Evolutionary conservation across 2,113 vertebrate species (phyloP).

Genomic region (Rhea americana): DNA sequence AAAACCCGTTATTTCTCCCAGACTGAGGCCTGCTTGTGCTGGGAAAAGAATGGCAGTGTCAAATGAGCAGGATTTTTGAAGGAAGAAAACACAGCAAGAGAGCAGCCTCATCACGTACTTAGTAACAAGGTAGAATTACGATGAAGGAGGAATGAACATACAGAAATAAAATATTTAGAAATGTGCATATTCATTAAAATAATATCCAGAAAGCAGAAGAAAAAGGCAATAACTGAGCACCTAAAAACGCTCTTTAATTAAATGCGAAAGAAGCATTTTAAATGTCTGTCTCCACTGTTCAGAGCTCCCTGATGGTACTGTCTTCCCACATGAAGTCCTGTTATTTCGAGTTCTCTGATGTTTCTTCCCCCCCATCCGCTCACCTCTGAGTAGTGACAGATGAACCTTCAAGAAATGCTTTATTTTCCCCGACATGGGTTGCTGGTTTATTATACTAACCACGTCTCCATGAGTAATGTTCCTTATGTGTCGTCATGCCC

Average conservation of each 20-base stretch:
- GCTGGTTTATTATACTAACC: constrained; percentile 42
- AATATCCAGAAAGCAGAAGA: not conserved
- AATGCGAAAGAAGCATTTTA: constrained; percentile 36
- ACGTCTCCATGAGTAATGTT: not conserved
- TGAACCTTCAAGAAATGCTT: constrained; percentile 45
- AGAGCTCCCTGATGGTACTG: constrained; percentile 33
- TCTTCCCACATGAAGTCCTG: constrained; percentile 14
- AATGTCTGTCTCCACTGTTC: constrained; percentile 34
- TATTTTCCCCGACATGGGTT: constrained; percentile 24
- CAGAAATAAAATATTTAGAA: constrained; percentile 46
- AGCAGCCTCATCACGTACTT: constrained; percentile 16
- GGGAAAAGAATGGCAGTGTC: not conserved
- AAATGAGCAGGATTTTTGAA: constrained; percentile 1
- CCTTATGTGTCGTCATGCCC: not conserved
- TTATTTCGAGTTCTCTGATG: constrained; percentile 53
- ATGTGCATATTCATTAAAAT: constrained; percentile 53
- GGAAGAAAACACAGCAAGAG: constrained; percentile 29
- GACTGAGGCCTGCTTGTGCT: not conserved
- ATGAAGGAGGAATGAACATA: constrained; percentile 24
- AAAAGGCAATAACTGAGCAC: constrained; percentile 7
- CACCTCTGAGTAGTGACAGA: constrained; percentile 47
- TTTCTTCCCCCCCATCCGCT: constrained; percentile 11
- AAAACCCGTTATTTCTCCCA: not conserved
- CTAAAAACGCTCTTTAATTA: constrained; percentile 11
- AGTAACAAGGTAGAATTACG: constrained; percentile 38